A percentile compares a stretch with the other conserved stretches of the same genome.
phyloP scores from a whole-genome alignment of 2,797 vertebrate species.

The Paguma larvata region DNA sequence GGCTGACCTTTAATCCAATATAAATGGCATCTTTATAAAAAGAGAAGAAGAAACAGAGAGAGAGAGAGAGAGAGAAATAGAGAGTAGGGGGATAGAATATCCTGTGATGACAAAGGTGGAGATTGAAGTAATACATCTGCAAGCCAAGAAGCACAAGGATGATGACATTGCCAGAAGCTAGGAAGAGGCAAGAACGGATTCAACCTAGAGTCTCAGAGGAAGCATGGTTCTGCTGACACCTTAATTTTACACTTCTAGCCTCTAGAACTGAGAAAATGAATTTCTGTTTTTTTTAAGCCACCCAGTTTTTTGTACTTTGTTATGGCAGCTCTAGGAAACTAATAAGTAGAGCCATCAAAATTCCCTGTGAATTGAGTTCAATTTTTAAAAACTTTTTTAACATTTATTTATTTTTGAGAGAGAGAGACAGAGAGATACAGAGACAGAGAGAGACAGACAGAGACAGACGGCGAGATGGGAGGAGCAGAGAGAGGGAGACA shows the following conservation, averaged over 20 bases:
- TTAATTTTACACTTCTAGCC: background rate
- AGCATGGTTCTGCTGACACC: background rate
- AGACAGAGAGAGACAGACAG: too few relatives aligned
- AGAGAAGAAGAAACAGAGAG: background rate
- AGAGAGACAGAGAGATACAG: too few relatives aligned
- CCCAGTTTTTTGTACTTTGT: background rate
- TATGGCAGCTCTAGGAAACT: background rate
- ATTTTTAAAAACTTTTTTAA: background rate
- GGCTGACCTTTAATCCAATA: background rate
- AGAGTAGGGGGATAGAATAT: background rate
- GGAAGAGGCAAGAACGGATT: background rate
- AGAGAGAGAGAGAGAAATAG: background rate
- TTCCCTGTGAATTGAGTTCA: background rate
- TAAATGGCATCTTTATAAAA: background rate
- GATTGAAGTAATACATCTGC: background rate
- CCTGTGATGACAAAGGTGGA: background rate
- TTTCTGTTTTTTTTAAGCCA: background rate
- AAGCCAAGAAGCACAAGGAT: background rate
- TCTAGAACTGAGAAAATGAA: background rate
- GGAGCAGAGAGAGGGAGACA: too few relatives aligned
- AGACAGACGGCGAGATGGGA: too few relatives aligned
- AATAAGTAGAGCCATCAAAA: background rate
- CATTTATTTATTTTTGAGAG: too few relatives aligned
- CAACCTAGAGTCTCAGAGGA: background rate
- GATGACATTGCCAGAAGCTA: background rate